A percentile compares a stretch with the other conserved stretches of the same genome.
Conservation (phyloP, 2,888 invertebrate species). For the Chrysomela aeneicollis region DNA sequence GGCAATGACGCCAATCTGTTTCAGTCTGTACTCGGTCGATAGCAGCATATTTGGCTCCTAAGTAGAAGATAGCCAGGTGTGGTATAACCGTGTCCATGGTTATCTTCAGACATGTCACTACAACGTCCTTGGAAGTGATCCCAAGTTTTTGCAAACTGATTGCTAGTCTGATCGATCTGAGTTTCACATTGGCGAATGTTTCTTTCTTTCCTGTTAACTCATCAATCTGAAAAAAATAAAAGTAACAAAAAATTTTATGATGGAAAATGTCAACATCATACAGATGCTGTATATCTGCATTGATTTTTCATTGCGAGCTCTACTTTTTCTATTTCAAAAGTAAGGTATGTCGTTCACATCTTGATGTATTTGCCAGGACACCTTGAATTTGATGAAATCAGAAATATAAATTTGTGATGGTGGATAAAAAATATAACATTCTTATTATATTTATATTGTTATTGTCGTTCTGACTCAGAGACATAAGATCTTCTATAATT, state of each 20-base stretch:
- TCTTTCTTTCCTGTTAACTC: slow-evolving; percentile 24
- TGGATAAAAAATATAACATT: too few relatives aligned
- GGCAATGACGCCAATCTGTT: slow-evolving; percentile 42
- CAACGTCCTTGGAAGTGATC: slow-evolving; percentile 59
- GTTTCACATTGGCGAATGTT: slow-evolving; percentile 32
- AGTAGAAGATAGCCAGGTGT: slow-evolving; percentile 61
- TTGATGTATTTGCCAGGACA: too few relatives aligned
- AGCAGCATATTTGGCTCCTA: slow-evolving; percentile 56
- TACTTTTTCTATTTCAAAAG: too few relatives aligned
- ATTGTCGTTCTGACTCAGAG: too few relatives aligned
- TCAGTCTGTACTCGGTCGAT: slow-evolving; percentile 49
- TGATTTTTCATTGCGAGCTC: too few relatives aligned
- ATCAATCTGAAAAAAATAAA: slow-evolving; percentile 31
- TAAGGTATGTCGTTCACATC: too few relatives aligned
- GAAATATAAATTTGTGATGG: too few relatives aligned
- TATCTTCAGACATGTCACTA: slow-evolving; percentile 62
- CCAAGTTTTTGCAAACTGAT: slow-evolving; percentile 58
- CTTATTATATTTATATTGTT: too few relatives aligned
- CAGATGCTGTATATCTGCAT: too few relatives aligned
- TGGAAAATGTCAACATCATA: background rate
- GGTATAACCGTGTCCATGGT: slow-evolving; percentile 61
- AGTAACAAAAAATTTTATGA: too few relatives aligned
- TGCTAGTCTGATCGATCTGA: slow-evolving; percentile 61
- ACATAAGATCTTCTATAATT: too few relatives aligned
- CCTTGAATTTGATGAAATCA: too few relatives aligned